Evolutionary conservation across 1,140 invertebrate genomes (phyloP).

Genomic region (Trichomalopsis sarcophagae): DNA sequence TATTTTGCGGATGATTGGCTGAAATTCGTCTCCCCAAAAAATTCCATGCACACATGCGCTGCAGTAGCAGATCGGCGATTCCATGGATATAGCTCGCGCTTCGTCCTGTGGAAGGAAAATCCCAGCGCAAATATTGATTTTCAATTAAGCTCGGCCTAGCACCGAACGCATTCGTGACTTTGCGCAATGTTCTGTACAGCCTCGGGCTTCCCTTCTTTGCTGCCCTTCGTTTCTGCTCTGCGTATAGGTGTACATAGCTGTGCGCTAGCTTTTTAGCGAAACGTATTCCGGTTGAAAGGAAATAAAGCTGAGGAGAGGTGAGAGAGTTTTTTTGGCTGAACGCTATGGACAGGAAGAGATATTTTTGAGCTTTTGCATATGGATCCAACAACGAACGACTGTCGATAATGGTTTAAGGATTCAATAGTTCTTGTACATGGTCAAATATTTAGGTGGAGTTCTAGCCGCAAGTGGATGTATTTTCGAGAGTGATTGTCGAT

Average conservation of each 20-base stretch:
- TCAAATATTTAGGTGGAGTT: too few species aligned
- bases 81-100: not conserved
- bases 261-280: not conserved
- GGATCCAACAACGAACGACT: too few species aligned
- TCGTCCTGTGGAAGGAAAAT: not conserved
- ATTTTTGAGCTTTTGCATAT: too few species aligned
- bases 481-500: too few species aligned
- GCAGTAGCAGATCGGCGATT: not conserved
- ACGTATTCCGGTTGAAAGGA: not conserved
- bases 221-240: not conserved
- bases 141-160: conserved; percentile 2
- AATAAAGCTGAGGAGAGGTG: too few species aligned
- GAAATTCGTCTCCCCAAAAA: not conserved
- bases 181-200: not conserved
- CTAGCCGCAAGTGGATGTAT: too few species aligned
- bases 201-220: not conserved
- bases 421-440: too few species aligned
- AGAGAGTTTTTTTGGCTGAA: too few species aligned
- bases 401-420: too few species aligned
- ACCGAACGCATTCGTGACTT: conserved; percentile 13
- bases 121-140: conserved; percentile 30
- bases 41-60: not conserved
- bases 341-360: too few species aligned
- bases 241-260: not conserved
- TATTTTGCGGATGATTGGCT: not conserved